Conservation (phyloP, 2,888 invertebrate species). For the Mythimna albipuncta region DNA sequence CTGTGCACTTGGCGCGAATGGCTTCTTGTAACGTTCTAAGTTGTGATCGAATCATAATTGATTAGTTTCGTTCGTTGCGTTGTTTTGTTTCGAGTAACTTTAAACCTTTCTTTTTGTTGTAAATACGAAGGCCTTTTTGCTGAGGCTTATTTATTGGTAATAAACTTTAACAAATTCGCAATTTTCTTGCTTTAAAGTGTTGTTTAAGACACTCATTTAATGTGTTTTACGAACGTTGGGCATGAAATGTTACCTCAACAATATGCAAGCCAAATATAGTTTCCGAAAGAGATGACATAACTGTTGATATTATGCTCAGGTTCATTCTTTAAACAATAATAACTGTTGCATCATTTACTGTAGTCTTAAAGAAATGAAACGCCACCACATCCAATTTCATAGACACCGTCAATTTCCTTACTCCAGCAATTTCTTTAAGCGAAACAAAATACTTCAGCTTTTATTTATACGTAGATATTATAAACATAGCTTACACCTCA, state of each 20-base stretch:
- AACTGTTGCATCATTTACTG: conserved; percentile 19
- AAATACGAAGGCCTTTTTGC: conserved; percentile 28
- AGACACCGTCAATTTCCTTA: conserved; percentile 40
- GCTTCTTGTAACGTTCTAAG: conserved; percentile 53
- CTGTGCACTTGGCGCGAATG: conserved; percentile 48
- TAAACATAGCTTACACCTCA: conserved; percentile 59
- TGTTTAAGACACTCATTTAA: conserved; percentile 6
- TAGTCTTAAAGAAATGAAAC: conserved; percentile 25
- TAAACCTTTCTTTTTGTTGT: conserved; percentile 49
- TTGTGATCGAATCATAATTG: conserved; percentile 60
- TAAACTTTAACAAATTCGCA: conserved; percentile 24
- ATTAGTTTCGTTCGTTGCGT: conserved; percentile 39
- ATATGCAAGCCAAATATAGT: conserved; percentile 5
- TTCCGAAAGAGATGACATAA: background rate
- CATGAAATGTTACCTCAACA: conserved; percentile 9
- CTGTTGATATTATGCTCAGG: background rate
- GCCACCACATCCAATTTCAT: conserved; percentile 44
- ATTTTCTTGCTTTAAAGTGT: conserved; percentile 3
- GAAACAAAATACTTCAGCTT: conserved; percentile 51
- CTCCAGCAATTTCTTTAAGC: conserved; percentile 50
- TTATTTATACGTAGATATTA: conserved; percentile 49
- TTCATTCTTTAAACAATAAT: conserved; percentile 11
- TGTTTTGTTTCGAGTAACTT: conserved; percentile 37
- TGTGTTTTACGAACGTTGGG: conserved; percentile 13
- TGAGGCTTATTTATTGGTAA: conserved; percentile 28